Evolutionary conservation across 2,113 vertebrate species (phyloP).

Genomic region (Pseudorhombus dupliciocellatus): DNA sequence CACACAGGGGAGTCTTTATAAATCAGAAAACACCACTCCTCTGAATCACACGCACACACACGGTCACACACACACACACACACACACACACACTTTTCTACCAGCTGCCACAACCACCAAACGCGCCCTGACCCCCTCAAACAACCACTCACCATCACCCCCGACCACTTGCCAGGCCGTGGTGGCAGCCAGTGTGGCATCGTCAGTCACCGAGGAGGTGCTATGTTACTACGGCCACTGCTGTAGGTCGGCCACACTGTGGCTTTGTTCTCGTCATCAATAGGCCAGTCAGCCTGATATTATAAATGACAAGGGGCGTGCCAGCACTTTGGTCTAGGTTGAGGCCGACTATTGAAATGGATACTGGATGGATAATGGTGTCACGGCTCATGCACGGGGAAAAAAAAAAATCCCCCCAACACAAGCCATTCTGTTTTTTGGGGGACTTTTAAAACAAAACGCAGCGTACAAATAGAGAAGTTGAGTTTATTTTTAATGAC

Average conservation of each 20-base stretch:
- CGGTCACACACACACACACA: neutral
- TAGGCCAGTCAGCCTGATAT: constrained; percentile 74
- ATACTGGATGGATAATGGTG: constrained; percentile 35
- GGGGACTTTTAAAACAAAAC: neutral
- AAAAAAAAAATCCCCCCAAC: constrained; percentile 27
- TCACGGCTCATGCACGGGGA: constrained; percentile 14
- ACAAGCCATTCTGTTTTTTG: constrained; percentile 8
- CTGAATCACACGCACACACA: neutral
- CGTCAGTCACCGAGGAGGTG: constrained; percentile 69
- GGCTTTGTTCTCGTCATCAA: constrained; percentile 75
- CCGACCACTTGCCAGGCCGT: constrained; percentile 60
- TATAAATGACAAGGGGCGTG: constrained; percentile 68
- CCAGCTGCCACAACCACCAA: constrained; percentile 77
- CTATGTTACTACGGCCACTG: constrained; percentile 65
- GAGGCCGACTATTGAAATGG: constrained; percentile 56
- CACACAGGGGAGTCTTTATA: constrained; percentile 75
- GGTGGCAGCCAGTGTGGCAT: constrained; percentile 75
- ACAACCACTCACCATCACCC: constrained; percentile 3
- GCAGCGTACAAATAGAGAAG: neutral
- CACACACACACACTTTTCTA: neutral
- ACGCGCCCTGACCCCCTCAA: constrained; percentile 35
- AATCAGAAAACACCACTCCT: constrained; percentile 15
- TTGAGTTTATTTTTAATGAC: neutral
- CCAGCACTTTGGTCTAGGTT: constrained; percentile 52
- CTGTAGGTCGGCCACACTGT: constrained; percentile 73